Conservation (phyloP, 2,888 invertebrate species). For the Sinotaia quadrata region DNA sequence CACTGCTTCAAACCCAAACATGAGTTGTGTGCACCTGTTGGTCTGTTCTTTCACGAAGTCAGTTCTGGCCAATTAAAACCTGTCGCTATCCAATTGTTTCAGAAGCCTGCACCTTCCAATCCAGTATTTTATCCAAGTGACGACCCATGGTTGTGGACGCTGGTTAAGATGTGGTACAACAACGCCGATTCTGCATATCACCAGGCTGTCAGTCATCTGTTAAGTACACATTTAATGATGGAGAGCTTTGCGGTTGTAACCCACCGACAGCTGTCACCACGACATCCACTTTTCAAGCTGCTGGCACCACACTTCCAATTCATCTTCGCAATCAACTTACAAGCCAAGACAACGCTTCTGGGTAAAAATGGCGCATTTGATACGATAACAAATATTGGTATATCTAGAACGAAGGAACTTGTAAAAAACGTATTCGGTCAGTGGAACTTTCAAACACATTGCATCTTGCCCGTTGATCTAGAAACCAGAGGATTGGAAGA, state of each 20-base stretch:
- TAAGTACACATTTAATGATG: slow-evolving; percentile 74
- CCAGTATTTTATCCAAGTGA: slow-evolving; percentile 73
- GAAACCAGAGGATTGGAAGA: slow-evolving; percentile 60
- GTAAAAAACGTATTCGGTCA: slow-evolving; percentile 70
- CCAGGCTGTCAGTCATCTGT: slow-evolving; percentile 40
- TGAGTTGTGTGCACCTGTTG: slow-evolving; percentile 71
- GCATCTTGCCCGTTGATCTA: slow-evolving; percentile 71
- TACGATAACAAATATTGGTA: slow-evolving; percentile 73
- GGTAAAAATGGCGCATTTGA: slow-evolving; percentile 73
- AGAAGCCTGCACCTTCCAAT: slow-evolving; percentile 71
- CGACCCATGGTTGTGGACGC: slow-evolving; percentile 70
- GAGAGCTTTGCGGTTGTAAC: slow-evolving; percentile 72
- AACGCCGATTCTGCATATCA: slow-evolving; percentile 44
- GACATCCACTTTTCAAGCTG: slow-evolving; percentile 74
- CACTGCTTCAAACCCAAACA: slow-evolving; percentile 58
- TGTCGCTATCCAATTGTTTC: slow-evolving; percentile 73
- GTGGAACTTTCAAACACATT: slow-evolving; percentile 69
- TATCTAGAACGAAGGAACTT: slow-evolving; percentile 72
- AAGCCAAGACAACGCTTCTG: slow-evolving; percentile 71
- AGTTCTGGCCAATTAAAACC: slow-evolving; percentile 70
- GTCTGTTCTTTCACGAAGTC: slow-evolving; percentile 72
- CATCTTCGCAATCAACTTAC: slow-evolving; percentile 73
- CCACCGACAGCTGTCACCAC: slow-evolving; percentile 72
- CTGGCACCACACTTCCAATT: slow-evolving; percentile 74
- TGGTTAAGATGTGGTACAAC: slow-evolving; percentile 51